Base-by-base conservation (phyloP, 2,113 vertebrate species). In the Alethe castanea region DNA sequence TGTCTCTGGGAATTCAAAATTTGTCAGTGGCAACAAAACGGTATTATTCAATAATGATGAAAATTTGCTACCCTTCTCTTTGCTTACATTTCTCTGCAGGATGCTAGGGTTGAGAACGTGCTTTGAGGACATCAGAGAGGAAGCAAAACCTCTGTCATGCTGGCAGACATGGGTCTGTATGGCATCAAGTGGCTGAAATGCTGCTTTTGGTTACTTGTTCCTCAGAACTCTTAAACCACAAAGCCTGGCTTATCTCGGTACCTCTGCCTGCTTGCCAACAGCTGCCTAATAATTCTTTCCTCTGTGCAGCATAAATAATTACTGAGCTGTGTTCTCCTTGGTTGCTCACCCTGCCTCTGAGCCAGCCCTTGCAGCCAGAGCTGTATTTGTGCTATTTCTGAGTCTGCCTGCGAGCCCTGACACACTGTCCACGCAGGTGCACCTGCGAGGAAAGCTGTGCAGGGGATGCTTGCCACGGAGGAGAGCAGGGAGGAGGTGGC, bases 181-280 rank as follows among this genome's bases (percentile, higher is more conserved):
- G 5, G 56, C 56, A 88, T 18, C 26, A 56, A 28, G 40, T 0
- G 1, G 19, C 66, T 57, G n/a, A 66, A 88, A 90, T 1, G 3
- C 62, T 77, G 47, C 54, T 86, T 26, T 52, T 8, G 9, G 36
- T 53, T 1, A 3, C 53, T 36, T 22, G 11, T 28, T 86, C 33
- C 35, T 20, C 18, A 38, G 57, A 59, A 45, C 14, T 52, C 71
- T 85, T 64, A 52, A 53, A 56, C 19, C 2, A 1, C 0, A 0
- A 59, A 78, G n/a, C 28, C 53, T 67, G 52, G 26, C 33, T 93
- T 24, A 6, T 71, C 56, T 84, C 3, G 0, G 19, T 56, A 36
- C 31, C 28, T 61, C 48, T 2, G 2, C 44, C 59, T 59, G 35
- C 69, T 78, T 79, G 73, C 66, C 65, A 76, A 47, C 38, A 65